Percentiles rank a stretch among this genome's conserved stretches.
Evolutionary conservation across 2,888 invertebrate genomes (phyloP).

Genomic region (Dolichomitus sp.): DNA sequence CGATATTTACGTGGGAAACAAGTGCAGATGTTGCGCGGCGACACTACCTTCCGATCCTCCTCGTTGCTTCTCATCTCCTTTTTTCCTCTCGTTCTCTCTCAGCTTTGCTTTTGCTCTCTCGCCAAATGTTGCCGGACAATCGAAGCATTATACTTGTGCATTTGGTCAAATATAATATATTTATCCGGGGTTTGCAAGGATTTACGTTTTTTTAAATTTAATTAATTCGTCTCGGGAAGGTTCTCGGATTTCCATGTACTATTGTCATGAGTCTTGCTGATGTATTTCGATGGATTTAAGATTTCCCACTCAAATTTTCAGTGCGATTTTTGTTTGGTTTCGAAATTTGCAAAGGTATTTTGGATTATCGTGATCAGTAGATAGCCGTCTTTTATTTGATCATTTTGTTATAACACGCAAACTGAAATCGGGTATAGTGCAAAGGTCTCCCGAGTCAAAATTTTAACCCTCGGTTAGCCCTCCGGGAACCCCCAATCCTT

Average conservation of each 20-base stretch:
- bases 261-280: neutral
- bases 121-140: slow-evolving; percentile 59
- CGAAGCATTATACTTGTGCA: slow-evolving; percentile 72
- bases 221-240: slow-evolving; percentile 51
- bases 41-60: slow-evolving; percentile 53
- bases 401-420: neutral
- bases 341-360: too few species aligned
- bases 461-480: too few species aligned
- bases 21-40: slow-evolving; percentile 68
- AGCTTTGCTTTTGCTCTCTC: neutral
- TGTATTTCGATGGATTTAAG: neutral
- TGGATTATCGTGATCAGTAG: too few species aligned
- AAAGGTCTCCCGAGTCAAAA: too few species aligned
- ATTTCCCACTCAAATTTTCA: neutral
- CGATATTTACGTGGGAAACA: slow-evolving; percentile 86
- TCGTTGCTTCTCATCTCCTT: slow-evolving; percentile 44
- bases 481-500: too few species aligned
- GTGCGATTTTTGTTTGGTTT: neutral
- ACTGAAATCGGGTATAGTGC: too few species aligned
- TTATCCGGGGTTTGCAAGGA: slow-evolving; percentile 55
- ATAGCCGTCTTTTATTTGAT: neutral
- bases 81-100: slow-evolving; percentile 8
- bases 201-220: slow-evolving; percentile 34
- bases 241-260: slow-evolving; percentile 14
- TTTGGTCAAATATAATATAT: slow-evolving; percentile 71